Evolutionary conservation across 2,888 invertebrate genomes (phyloP), one percentile per base, ranked within the genome.

Genomic region (Ligdia adustata): DNA sequence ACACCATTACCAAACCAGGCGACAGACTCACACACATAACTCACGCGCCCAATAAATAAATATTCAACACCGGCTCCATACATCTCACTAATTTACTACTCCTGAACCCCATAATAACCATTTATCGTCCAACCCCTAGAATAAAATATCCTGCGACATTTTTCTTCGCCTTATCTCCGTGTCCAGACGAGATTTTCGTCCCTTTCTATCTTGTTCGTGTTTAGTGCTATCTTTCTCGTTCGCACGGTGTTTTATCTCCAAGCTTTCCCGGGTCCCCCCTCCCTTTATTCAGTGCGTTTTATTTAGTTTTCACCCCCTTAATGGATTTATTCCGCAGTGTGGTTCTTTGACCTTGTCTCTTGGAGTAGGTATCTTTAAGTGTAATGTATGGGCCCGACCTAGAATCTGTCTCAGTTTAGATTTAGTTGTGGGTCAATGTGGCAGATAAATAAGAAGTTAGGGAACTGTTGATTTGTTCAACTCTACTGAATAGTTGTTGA

Each of bases 51-150:
- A 71, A 76, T 78, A 85, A 81, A 89, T 89, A 88, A 83, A 88
- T 88, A 89, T 88, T 87, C 87, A 89, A 82, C 82, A 66, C 69
- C 55, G 43, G 43, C 55, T 66, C 77, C 75, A 83, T 89, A 87
- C 72, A 81, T 89, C 89, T 87, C 78, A 89, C 88, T 89, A 89
- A 89, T 88, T 89, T 87, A 88, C 79, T 80, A 75, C 79, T 72
- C 68, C 79, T 71, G 78, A 74, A 80, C 84, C 86, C 87, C 75
- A 79, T 86, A 86, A 85, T 83, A 86, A 83, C 85, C 80, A 87
- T 88, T 81, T 83, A 84, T 88, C 73, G 75, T 67, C 60, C 72
- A 61, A 69, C 77, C 82, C 82, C 61, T 70, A 66, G 78, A 74
- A 83, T 83, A 85, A 84, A 87, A 49, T 86, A 88, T 85, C 83